Evolutionary conservation across 2,113 vertebrate genomes (phyloP).

Genomic region (Colius striatus): DNA sequence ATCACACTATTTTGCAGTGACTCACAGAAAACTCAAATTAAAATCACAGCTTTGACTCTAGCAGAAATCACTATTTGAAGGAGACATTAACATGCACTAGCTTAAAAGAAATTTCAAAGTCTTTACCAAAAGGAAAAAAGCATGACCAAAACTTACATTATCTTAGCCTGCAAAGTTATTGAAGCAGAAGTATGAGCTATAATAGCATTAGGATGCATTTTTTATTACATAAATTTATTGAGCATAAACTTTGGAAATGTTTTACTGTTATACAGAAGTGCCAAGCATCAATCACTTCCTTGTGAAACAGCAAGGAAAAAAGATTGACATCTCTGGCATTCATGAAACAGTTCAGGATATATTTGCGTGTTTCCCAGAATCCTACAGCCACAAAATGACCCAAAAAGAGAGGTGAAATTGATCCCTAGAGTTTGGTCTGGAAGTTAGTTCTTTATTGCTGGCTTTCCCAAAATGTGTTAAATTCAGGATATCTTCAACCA

Average conservation of each 20-base stretch:
- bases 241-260: conserved; percentile 46
- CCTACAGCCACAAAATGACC: background rate
- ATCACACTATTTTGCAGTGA: background rate
- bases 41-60: background rate
- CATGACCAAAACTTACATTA: conserved; percentile 18
- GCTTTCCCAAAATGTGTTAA: background rate
- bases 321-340: conserved; percentile 13
- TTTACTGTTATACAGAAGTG: conserved; percentile 40
- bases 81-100: background rate
- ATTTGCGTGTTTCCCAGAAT: background rate
- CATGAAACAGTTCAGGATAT: background rate
- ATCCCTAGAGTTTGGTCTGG: background rate
- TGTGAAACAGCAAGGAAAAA: background rate
- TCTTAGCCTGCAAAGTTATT: background rate
- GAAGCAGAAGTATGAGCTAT: conserved; percentile 6
- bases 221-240: conserved; percentile 52
- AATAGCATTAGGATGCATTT: conserved; percentile 22
- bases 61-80: background rate
- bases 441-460: background rate
- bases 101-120: background rate
- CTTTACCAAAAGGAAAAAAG: conserved; percentile 4
- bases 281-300: conserved; percentile 27
- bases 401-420: background rate
- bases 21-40: background rate
- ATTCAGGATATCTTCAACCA: background rate